Evolutionary conservation across 2,113 vertebrate genomes (phyloP).

Genomic region (Phaethornis superciliosus): DNA sequence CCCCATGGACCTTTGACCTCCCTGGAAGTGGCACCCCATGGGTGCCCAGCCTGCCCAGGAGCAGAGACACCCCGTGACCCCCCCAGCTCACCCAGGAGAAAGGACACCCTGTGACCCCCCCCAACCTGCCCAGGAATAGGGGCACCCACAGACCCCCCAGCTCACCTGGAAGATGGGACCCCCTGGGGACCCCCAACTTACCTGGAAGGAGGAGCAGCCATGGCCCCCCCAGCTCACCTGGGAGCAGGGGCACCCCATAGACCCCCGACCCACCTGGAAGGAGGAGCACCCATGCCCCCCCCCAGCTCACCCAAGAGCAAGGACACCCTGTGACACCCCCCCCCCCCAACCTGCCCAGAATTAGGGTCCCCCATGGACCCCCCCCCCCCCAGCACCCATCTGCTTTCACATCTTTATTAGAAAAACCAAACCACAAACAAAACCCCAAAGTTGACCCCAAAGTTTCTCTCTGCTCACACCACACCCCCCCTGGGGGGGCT

Average conservation of each 20-base stretch:
- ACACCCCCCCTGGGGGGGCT: background rate
- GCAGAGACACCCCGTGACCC: too few relatives aligned
- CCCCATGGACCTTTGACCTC: too few relatives aligned
- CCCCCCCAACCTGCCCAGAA: rapidly evolving
- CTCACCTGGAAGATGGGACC: too few relatives aligned
- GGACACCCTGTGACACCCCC: background rate
- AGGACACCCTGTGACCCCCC: background rate
- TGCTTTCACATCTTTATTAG: conserved; percentile 65
- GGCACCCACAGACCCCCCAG: background rate
- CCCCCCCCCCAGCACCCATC: background rate
- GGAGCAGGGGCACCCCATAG: too few relatives aligned
- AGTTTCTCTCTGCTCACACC: background rate
- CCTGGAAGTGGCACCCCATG: background rate
- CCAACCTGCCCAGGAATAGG: background rate
- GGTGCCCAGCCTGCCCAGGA: too few relatives aligned
- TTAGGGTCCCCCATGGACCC: too few relatives aligned
- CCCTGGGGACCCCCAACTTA: rapidly evolving
- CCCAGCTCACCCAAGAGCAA: background rate
- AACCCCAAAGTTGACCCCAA: conserved; percentile 5
- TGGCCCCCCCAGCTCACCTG: rapidly evolving
- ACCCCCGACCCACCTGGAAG: rapidly evolving
- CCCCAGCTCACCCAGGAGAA: background rate
- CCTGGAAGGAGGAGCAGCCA: background rate
- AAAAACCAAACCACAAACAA: background rate
- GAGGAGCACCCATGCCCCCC: rapidly evolving